phyloP scores from a whole-genome alignment of 2,888 invertebrate genomes.

The Hydropsyche betteni region DNA sequence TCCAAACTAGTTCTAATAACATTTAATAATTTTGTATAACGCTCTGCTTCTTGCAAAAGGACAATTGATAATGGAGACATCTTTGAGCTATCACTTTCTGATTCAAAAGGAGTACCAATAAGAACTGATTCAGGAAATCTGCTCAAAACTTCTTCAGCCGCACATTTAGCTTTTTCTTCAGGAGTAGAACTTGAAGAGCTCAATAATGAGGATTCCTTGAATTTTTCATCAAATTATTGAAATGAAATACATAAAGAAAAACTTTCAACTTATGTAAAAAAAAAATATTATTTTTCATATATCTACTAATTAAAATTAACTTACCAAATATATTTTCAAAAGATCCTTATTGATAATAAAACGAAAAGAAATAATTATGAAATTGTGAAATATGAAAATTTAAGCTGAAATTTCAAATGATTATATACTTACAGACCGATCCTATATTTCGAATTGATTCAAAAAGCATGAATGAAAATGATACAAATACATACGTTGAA shows the following conservation, averaged over 20 bases:
- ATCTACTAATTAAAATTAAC: slow-evolving; percentile 51
- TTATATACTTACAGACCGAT: slow-evolving; percentile 60
- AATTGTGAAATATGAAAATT: slow-evolving; percentile 40
- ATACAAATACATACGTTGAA: slow-evolving; percentile 11
- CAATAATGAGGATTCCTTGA: slow-evolving; percentile 70
- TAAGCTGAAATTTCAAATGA: slow-evolving; percentile 14
- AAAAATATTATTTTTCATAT: slow-evolving; percentile 1
- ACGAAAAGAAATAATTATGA: slow-evolving; percentile 53
- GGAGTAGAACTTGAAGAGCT: slow-evolving; percentile 73
- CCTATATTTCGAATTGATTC: slow-evolving; percentile 55
- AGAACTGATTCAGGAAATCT: slow-evolving; percentile 77
- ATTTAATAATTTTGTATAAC: slow-evolving; percentile 78
- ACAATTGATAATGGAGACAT: slow-evolving; percentile 95
- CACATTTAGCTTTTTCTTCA: slow-evolving; percentile 81
- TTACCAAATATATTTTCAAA: slow-evolving; percentile 60
- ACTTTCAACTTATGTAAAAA: not conserved
- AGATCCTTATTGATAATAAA: slow-evolving; percentile 64
- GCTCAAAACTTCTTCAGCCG: slow-evolving; percentile 79
- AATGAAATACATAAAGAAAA: slow-evolving; percentile 37
- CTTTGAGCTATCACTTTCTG: slow-evolving; percentile 78
- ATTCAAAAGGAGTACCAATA: slow-evolving; percentile 72
- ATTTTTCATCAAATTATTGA: slow-evolving; percentile 40
- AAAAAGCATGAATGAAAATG: slow-evolving; percentile 31
- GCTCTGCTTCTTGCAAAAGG: slow-evolving; percentile 84
- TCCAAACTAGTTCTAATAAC: slow-evolving; percentile 79